phyloP scores from a whole-genome alignment of 2,888 invertebrate genomes.

The Paralinhomoeus sp. region DNA sequence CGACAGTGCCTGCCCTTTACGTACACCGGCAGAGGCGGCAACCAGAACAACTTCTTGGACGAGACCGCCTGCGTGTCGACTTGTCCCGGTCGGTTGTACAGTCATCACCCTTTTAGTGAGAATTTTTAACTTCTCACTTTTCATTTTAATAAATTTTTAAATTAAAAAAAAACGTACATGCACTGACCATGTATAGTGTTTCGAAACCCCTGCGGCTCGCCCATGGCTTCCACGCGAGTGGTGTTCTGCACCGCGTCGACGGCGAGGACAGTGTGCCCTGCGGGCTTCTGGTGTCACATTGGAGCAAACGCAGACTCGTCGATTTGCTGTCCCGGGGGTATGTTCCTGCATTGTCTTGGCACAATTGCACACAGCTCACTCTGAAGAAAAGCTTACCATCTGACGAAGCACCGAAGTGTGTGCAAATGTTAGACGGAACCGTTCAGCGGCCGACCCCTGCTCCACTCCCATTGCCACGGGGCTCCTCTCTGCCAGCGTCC shows the following conservation, averaged over 20 bases:
- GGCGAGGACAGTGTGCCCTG: conserved; percentile 1
- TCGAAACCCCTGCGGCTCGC: neutral
- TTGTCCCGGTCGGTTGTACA: neutral
- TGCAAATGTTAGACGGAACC: neutral
- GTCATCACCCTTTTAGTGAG: no score
- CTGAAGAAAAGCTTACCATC: no score
- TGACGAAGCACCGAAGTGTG: no score
- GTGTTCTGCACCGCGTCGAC: conserved; percentile 1
- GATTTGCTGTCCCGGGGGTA: conserved; percentile 4
- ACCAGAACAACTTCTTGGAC: conserved; percentile 4
- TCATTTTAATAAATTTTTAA: neutral
- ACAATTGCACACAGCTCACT: no score
- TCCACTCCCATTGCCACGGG: neutral
- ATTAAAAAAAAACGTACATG: no score
- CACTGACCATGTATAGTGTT: neutral
- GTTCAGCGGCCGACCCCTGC: conserved; percentile 4
- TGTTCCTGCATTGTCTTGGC: no score
- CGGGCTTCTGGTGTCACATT: conserved; percentile 3
- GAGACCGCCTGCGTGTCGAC: neutral
- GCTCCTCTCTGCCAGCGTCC: no score
- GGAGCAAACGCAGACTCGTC: conserved; percentile 1
- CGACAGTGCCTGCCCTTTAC: conserved; percentile 2
- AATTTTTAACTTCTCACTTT: no score
- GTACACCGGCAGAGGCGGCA: conserved; percentile 6
- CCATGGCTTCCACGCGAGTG: neutral